Evolutionary conservation across 23 tunicate genomes (phyloP), one percentile per base, ranked within the genome.

Genomic region (Clavelina lepadiformis): DNA sequence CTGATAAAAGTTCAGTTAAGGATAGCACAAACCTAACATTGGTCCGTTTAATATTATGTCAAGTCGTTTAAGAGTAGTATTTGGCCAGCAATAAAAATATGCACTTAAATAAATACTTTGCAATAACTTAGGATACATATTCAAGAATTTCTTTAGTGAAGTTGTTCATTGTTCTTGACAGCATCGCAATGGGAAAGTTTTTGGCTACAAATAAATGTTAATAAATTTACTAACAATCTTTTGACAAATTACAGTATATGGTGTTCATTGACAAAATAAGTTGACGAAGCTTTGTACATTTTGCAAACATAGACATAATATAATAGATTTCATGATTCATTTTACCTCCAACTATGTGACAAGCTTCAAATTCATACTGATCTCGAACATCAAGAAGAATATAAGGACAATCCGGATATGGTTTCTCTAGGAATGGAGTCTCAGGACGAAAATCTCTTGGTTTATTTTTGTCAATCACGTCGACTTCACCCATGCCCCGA

Each of bases 91-190:
- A n/a, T 41, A 41, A 41, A 41, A 41, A 41, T 41, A 41, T 8
- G 15, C 11, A 11, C 13, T 15, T 41, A 41, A 41, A 41, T 41
- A 41, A 41, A 11, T 41, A 41, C 13, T n/a, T n/a, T 15, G 15
- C 49, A 41, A 41, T 15, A 25, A 0, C 13, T 67, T 74, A 83
- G 82, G 77, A 68, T 75, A 89, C 97, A 56, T 49, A 81, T 32
- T 81, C 89, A 44, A 89, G 91, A 33, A 89, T 89, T 61, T 89
- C 88, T 33, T 74, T 58, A 0, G 84, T 81, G 75, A 83, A 89
- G 46, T 77, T 76, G 76, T 89, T 89, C 89, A 81, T 89, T 2
- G 97, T 89, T 23, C 97, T 52, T 21, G 97, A 89, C 63, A 89
- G 46, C 97, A 81, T 89, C 28, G 97, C 97, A 35, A 75, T 81